Base-by-base conservation (phyloP, 2,797 vertebrate species). In the Silurus aristotelis region DNA sequence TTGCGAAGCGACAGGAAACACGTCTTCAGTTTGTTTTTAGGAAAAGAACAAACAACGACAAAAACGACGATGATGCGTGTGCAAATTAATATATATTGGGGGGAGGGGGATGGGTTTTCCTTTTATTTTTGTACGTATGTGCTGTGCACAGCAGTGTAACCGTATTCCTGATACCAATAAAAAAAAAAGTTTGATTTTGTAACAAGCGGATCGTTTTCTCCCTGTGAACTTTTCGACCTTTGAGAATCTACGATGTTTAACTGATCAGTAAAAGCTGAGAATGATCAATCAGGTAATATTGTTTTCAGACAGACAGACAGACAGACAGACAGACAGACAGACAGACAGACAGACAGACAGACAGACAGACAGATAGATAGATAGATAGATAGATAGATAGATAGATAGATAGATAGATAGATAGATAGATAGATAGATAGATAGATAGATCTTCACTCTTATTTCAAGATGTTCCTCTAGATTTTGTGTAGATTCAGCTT, bases 81-180 rank as follows among this genome's bases (percentile, higher is more conserved):
- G 89, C 90, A 94, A 93, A 90, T 90, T 91, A 91, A 90, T 91
- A 88, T 95, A 91, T 92, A 52, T 92, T 92, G 58, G 61, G 38
- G 61, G 13, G 17, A 90, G 56, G 79, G 86, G 85, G 84, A 86
- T 84, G 94, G 92, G 68, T 92, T 94, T 94, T 92, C 93, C 94
- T 95, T 96, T 93, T 95, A 94, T 95, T 96, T 95, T 94, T 94
- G 87, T 94, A 95, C 91, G 92, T 95, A 95, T 95, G 95, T 96
- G 95, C 96, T 96, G 93, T 89, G 96, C 96, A 96, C 96, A 96
- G 92, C 92, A 90, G 88, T 94, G 92, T 91, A 93, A 90, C 92
- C 86, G 91, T 94, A 94, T 93, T 94, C 85, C 86, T 93, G 87
- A 94, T 93, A 88, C 84, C 88, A 92, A 89, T 90, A 91, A 90